Evolutionary conservation across 2,888 invertebrate genomes (phyloP).

Genomic region (Ophonus ardosiacus): DNA sequence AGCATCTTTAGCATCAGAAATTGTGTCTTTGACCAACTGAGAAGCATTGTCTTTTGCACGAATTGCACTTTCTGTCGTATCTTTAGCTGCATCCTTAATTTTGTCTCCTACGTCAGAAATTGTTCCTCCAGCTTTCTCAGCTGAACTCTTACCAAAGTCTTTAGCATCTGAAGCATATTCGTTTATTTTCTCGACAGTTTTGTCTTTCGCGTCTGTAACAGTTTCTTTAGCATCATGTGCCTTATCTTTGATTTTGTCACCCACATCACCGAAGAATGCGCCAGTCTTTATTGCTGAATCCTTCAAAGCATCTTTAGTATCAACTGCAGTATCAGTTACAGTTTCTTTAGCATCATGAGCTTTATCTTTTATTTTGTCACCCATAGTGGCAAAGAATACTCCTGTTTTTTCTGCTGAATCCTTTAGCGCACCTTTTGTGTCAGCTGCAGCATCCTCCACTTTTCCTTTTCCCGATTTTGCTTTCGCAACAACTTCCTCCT

Average conservation of each 20-base stretch:
- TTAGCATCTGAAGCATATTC: background rate
- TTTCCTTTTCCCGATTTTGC: conserved; percentile 60
- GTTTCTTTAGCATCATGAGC: conserved; percentile 25
- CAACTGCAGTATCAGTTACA: background rate
- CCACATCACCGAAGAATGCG: conserved; percentile 70
- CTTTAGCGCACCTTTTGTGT: background rate
- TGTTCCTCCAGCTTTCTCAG: conserved; percentile 62
- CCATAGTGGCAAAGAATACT: conserved; percentile 51
- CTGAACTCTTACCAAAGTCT: conserved; percentile 59
- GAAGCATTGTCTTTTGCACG: conserved; percentile 39
- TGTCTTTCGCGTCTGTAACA: conserved; percentile 54
- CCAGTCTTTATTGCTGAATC: conserved; percentile 14
- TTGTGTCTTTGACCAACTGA: conserved; percentile 71
- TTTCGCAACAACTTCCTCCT: conserved; percentile 57
- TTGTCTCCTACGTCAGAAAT: conserved; percentile 55
- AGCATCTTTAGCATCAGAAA: conserved; percentile 73
- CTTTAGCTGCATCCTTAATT: conserved; percentile 64
- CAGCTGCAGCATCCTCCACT: background rate
- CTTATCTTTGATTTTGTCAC: conserved; percentile 56
- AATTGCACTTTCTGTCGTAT: conserved; percentile 59
- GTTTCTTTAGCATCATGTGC: conserved; percentile 56
- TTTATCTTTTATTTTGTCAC: conserved; percentile 2
- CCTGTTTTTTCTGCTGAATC: conserved; percentile 17
- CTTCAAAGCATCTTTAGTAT: background rate
- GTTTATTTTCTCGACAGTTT: background rate